Evolutionary conservation across 35 echinoderm and acorn worm species (phyloP).

Genomic region (Lytechinus pictus): DNA sequence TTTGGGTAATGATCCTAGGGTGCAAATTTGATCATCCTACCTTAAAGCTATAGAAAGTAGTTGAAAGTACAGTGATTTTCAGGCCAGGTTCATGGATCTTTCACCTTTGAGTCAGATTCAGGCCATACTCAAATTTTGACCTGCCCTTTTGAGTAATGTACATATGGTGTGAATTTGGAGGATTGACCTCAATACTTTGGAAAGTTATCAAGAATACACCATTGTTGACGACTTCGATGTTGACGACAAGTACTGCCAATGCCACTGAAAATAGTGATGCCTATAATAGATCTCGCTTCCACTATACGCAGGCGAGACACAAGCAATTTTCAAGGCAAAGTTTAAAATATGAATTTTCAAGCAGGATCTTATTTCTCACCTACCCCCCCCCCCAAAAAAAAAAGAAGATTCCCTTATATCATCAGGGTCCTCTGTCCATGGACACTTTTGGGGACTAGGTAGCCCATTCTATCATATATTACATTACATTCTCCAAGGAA

Average conservation of each 20-base stretch:
- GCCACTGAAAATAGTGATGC: constrained; percentile 27
- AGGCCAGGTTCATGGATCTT: constrained; percentile 21
- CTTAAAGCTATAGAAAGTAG: neutral
- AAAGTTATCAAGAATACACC: constrained; percentile 28
- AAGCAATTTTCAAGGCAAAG: constrained; percentile 31
- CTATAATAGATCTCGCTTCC: constrained; percentile 35
- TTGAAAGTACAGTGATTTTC: constrained; percentile 34
- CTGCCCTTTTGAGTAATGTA: constrained; percentile 29
- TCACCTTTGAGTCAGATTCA: constrained; percentile 37
- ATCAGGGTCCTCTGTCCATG: constrained; percentile 28
- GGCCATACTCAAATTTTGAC: constrained; percentile 16
- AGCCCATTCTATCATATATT: constrained; percentile 34
- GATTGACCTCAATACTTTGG: constrained; percentile 17
- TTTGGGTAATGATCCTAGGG: constrained; percentile 28
- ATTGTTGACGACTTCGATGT: constrained; percentile 32
- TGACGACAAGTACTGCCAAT: constrained; percentile 24
- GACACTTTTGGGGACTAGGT: neutral
- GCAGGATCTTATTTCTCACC: constrained; percentile 27
- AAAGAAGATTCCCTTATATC: constrained; percentile 21
- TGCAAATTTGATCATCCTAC: constrained; percentile 36
- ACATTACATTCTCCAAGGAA: constrained; percentile 10
- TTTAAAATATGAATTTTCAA: neutral
- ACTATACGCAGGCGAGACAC: constrained; percentile 28
- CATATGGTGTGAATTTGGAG: constrained; percentile 30
- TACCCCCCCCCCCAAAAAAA: constrained; percentile 3